phyloP scores from a whole-genome alignment of 2,888 invertebrate species.

The Limnephilus lunatus region DNA sequence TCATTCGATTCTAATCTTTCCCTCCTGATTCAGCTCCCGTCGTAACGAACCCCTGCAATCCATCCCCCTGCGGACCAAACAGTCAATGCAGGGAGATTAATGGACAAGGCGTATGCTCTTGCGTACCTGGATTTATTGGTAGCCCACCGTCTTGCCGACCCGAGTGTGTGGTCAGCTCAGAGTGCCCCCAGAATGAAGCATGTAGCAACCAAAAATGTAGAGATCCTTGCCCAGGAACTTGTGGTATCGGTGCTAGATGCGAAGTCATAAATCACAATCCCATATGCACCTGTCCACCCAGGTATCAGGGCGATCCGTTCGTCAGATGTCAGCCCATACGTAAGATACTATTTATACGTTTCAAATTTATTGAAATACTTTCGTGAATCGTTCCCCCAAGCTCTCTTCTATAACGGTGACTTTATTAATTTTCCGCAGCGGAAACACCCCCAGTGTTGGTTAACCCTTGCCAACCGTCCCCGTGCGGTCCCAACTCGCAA shows the following conservation, averaged over 20 bases:
- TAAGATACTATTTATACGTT: conserved; percentile 67
- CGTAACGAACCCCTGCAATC: conserved; percentile 73
- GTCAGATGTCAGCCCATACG: conserved; percentile 81
- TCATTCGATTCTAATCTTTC: background rate
- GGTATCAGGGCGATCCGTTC: conserved; percentile 87
- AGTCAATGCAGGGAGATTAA: conserved; percentile 86
- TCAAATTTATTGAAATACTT: conserved; percentile 4
- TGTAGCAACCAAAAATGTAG: conserved; percentile 89
- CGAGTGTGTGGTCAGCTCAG: conserved; percentile 87
- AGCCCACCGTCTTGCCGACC: conserved; percentile 87
- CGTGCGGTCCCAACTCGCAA: conserved; percentile 82
- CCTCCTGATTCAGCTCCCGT: conserved; percentile 71
- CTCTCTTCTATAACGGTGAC: conserved; percentile 8
- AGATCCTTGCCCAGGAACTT: conserved; percentile 87
- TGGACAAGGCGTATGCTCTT: conserved; percentile 86
- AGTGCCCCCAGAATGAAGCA: conserved; percentile 85
- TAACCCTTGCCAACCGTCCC: conserved; percentile 82
- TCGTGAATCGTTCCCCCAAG: background rate
- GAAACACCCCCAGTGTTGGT: conserved; percentile 71
- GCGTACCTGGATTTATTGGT: conserved; percentile 84
- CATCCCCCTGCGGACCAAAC: conserved; percentile 86
- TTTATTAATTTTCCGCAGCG: conserved; percentile 69
- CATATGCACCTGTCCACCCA: conserved; percentile 84
- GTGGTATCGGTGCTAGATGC: conserved; percentile 84
- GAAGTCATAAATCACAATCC: conserved; percentile 87